Evolutionary conservation across 2,113 vertebrate species (phyloP).

Genomic region (Corydoras maculifer): DNA sequence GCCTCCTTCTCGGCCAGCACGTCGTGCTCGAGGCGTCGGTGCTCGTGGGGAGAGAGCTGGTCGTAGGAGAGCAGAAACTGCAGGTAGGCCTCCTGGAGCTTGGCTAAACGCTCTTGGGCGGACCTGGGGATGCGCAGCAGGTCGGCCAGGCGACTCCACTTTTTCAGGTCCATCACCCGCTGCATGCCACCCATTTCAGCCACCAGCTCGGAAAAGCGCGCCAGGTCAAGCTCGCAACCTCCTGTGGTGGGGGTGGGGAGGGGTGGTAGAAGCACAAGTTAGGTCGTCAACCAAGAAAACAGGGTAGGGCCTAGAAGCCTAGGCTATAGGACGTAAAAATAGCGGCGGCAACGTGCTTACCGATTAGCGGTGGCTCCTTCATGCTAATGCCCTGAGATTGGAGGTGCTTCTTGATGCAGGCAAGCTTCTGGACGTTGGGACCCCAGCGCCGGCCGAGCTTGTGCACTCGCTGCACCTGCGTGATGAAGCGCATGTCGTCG

Average conservation of each 20-base stretch:
- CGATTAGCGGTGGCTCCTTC: conserved; percentile 97
- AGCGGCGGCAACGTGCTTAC: conserved; percentile 63
- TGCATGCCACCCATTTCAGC: conserved; percentile 99
- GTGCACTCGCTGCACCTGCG: conserved; percentile 95
- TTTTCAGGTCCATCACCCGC: conserved; percentile 99
- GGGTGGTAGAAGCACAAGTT: not conserved
- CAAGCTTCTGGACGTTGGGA: conserved; percentile 94
- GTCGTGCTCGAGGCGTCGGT: conserved; percentile 80
- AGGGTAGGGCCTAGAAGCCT: no score
- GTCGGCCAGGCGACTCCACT: conserved; percentile 97
- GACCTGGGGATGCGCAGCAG: conserved; percentile 93
- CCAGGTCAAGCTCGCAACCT: conserved; percentile 97
- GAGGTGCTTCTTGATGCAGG: conserved; percentile 99
- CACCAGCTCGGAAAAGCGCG: conserved; percentile 95
- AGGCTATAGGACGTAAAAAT: no score
- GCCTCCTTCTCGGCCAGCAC: conserved; percentile 91
- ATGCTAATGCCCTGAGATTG: conserved; percentile 99
- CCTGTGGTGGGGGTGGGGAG: conserved; percentile 61
- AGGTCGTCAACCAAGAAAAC: no score
- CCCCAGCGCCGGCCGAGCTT: conserved; percentile 98
- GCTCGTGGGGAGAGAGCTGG: conserved; percentile 84
- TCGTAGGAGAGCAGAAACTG: conserved; percentile 98
- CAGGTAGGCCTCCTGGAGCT: conserved; percentile 97
- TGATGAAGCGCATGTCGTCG: conserved; percentile 98
- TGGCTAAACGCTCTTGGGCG: conserved; percentile 96